phyloP scores from a whole-genome alignment of 92 coral and sea anemone genomes.

The Phenganax subtilis region DNA sequence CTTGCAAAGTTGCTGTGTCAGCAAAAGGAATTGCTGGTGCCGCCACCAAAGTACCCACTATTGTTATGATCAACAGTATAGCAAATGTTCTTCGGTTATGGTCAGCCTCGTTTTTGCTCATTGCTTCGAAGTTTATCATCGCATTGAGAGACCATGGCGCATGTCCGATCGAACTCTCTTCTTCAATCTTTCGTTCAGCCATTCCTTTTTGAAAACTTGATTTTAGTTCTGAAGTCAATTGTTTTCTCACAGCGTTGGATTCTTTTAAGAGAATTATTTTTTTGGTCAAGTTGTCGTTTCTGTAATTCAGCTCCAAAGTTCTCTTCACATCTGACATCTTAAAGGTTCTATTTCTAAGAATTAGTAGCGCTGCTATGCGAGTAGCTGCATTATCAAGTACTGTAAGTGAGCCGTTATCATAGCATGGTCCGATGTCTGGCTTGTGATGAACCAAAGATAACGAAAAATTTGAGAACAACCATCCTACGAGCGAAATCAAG shows the following conservation, averaged over 20 bases:
- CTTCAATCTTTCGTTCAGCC: slow-evolving; percentile 66
- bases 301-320: neutral
- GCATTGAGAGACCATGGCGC: slow-evolving; percentile 92
- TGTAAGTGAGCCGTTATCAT: slow-evolving; percentile 61
- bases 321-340: neutral
- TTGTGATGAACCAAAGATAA: slow-evolving; percentile 66
- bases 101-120: slow-evolving; percentile 46
- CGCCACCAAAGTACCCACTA: slow-evolving; percentile 63
- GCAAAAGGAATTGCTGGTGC: slow-evolving; percentile 84
- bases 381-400: slow-evolving; percentile 55
- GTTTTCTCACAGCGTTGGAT: neutral
- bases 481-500: slow-evolving; percentile 63
- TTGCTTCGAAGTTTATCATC: slow-evolving; percentile 55
- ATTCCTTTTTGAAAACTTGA: slow-evolving; percentile 45
- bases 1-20: slow-evolving; percentile 80
- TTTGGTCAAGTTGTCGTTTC: neutral
- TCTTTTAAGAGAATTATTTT: neutral
- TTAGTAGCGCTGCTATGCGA: slow-evolving; percentile 6
- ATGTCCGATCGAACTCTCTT: slow-evolving; percentile 70
- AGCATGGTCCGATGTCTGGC: slow-evolving; percentile 57
- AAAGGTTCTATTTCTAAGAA: slow-evolving; percentile 5
- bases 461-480: slow-evolving; percentile 72
- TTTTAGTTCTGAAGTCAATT: slow-evolving; percentile 15
- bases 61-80: slow-evolving; percentile 70
- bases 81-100: slow-evolving; percentile 48